phyloP scores from a whole-genome alignment of 2,888 invertebrate genomes.

The Cenopis cana region DNA sequence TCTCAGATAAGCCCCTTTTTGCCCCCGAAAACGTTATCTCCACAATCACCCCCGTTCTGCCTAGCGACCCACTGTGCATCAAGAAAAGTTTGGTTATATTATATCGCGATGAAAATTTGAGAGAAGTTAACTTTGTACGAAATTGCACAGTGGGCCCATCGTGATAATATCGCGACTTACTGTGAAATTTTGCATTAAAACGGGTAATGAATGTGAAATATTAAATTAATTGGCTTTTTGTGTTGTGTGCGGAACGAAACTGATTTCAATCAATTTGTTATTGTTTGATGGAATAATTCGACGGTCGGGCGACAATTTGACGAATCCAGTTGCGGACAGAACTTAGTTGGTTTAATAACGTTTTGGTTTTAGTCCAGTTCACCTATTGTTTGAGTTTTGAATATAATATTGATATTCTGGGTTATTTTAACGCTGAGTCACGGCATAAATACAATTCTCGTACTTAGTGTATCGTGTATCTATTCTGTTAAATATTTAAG shows the following conservation, averaged over 20 bases:
- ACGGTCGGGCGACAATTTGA: slow-evolving; percentile 60
- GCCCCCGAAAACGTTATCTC: slow-evolving; percentile 57
- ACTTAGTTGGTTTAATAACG: slow-evolving; percentile 29
- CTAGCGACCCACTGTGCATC: slow-evolving; percentile 38
- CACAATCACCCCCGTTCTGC: slow-evolving; percentile 58
- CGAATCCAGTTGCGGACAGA: slow-evolving; percentile 48
- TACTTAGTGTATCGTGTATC: too few species aligned
- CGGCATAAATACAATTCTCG: too few species aligned
- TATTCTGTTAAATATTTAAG: too few species aligned
- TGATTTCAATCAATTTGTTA: slow-evolving; percentile 64
- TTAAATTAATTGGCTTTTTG: slow-evolving; percentile 52
- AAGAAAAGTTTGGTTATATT: slow-evolving; percentile 45
- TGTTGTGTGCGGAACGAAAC: slow-evolving; percentile 40
- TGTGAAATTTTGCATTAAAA: slow-evolving; percentile 47
- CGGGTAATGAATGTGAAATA: slow-evolving; percentile 59
- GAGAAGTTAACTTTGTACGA: slow-evolving; percentile 23
- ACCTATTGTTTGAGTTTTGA: not conserved
- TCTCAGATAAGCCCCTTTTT: slow-evolving; percentile 64
- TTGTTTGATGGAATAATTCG: slow-evolving; percentile 67
- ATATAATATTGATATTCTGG: not conserved
- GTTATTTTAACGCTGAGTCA: not conserved
- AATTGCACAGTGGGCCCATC: slow-evolving; percentile 22
- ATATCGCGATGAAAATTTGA: slow-evolving; percentile 32
- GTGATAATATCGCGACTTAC: slow-evolving; percentile 40
- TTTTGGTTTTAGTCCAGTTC: slow-evolving; percentile 29